These are phyloP conservation scores for Bujurquina vittata DNA, from an alignment of 2,113 vertebrate species.

Conservation along the genomic window DNA sequence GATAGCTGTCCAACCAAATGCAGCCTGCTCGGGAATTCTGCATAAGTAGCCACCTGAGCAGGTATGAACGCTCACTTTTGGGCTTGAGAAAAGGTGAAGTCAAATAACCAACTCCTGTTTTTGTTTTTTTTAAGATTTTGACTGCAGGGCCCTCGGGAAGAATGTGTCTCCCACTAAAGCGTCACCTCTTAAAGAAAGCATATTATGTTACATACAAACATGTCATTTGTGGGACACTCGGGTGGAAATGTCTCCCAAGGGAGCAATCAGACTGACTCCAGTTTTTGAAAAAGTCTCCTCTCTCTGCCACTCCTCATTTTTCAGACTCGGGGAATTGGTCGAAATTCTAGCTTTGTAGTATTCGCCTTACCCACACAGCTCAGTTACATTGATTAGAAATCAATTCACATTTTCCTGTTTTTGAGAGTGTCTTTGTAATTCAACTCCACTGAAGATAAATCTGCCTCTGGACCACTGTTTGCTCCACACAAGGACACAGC, in stretches of 20 bases:
- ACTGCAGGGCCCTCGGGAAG: constrained; percentile 49
- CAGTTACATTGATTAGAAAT: constrained; percentile 68
- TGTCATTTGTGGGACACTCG: constrained; percentile 72
- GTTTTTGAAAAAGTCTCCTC: constrained; percentile 66
- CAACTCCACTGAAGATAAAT: constrained; percentile 45
- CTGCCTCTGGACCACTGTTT: not conserved
- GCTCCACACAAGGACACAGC: not conserved
- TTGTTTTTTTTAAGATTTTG: not conserved
- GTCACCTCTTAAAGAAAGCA: constrained; percentile 71
- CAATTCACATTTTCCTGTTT: constrained; percentile 62
- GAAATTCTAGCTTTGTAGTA: constrained; percentile 51
- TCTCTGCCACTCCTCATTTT: constrained; percentile 61
- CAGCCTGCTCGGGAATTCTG: not conserved
- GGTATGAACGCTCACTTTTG: constrained; percentile 30
- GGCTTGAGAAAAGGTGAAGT: constrained; percentile 18
- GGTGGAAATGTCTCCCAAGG: constrained; percentile 72
- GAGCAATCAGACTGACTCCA: constrained; percentile 76
- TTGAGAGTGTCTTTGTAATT: constrained; percentile 48
- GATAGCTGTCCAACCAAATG: not conserved
- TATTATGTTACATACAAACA: constrained; percentile 74
- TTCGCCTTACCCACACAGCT: constrained; percentile 38
- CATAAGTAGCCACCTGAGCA: constrained; percentile 50
- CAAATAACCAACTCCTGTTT: not conserved
- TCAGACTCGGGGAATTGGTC: constrained; percentile 56
- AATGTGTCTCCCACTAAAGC: constrained; percentile 61